These are phyloP conservation scores for Ceraclea dissimilis DNA, from an alignment of 2,888 invertebrate genomes.

Conservation along the genomic window DNA sequence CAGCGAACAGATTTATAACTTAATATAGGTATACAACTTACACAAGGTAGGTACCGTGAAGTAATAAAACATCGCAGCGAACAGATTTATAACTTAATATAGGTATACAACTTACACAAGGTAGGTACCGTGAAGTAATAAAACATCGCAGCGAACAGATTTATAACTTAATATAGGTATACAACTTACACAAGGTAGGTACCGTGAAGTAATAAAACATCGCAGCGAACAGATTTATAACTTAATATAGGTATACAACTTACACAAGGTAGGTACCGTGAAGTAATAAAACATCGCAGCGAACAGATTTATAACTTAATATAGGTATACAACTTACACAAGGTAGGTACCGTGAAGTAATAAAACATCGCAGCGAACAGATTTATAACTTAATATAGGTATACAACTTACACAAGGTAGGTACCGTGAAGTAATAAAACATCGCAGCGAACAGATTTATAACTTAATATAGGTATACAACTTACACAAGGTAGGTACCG, in stretches of 20 bases:
- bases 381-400: not conserved
- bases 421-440: not conserved
- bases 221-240: not conserved
- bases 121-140: not conserved
- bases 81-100: constrained; percentile 1
- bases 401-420: not conserved
- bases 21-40: not conserved
- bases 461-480: not conserved
- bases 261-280: not conserved
- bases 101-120: not conserved
- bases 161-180: not conserved
- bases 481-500: not conserved
- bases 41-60: not conserved
- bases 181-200: not conserved
- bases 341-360: not conserved
- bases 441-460: not conserved
- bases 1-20: not conserved
- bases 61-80: not conserved
- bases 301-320: not conserved
- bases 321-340: not conserved
- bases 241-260: not conserved
- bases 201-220: not conserved
- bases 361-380: not conserved
- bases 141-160: not conserved
- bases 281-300: not conserved